Evolutionary conservation across 2,888 invertebrate species (phyloP), one percentile per base, ranked within the genome.

Genomic region (Apotomis betuletana): DNA sequence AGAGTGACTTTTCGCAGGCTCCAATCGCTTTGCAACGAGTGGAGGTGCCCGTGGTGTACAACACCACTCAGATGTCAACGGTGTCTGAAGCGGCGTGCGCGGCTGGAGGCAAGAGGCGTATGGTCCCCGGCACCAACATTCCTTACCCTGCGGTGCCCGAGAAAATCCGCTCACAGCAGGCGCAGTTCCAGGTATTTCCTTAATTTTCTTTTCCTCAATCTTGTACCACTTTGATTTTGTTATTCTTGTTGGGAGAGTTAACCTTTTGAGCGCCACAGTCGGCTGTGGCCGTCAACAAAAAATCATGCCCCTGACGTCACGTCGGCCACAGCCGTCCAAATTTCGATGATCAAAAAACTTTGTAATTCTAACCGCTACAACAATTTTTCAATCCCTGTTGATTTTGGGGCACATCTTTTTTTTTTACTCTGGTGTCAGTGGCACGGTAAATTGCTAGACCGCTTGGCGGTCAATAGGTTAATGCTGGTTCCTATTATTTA

Each of bases 11-110:
- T 59, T 67, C 76, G 46, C 38, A 93, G 93, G 91, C 86, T 75
- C 93, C 93, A 64, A 86, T 91, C 76, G 90, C 91, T 67, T 78
- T 92, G 83, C 92, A 92, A 87, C 87, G 90, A 82, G 91, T 87
- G 82, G 93, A 93, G 70, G 82, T 86, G 1, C 91, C 92, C 46
- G 90, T 93, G 78, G 80, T 86, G 76, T 91, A 93, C 82, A 90
- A 86, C 69, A 86, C 91, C 3, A 76, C 85, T 73, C 90, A 91
- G 12, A 77, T 92, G 75, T 90, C 92, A 6, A 91, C 93, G 6
- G 92, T 93, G 52, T 79, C 85, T 5, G 90, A 91, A 69, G 79
- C 79, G n/a, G 85, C 89, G 38, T 87, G 90, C 76, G 75, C 86
- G 9, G 85, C 91, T 27, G 83, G 89, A 55, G 84, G 86, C 72